Evolutionary conservation across 2,797 vertebrate species (phyloP), one percentile per base, ranked within the genome.

Genomic region (Manis pentadactyla): DNA sequence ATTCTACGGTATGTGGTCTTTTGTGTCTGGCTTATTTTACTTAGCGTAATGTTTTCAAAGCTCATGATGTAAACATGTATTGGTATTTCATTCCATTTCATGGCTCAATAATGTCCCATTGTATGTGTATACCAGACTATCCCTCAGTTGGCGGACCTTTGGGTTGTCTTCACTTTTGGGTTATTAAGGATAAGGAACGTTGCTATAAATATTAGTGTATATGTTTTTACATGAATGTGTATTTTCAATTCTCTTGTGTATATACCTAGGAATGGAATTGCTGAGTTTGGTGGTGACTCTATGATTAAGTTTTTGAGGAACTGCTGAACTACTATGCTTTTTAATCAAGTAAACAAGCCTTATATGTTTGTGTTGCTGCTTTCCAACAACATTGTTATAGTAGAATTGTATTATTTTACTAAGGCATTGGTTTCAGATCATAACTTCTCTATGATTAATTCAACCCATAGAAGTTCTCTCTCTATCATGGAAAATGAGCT

Each of bases 11-110:
- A 64, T 1, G 25, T 92, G 37, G 34, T 7, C 31, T 84, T 87
- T 64, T 86, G 18, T n/a, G 29, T 49, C 5, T 73, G 31, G 39
- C 31, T 87, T 73, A 61, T 94, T 91, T 86, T 21, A 87, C 39
- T 66, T 46, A 79, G 46, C 13, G 69, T 74, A 82, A 87, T 46
- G 42, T 61, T 94, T 95, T 78, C 55, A 95, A 91, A 68, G 61
- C 46, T 92, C 31, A 88, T 0, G 0, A 61, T 42, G 10, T n/a
- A 87, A n/a, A 46, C n/a, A 66, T 25, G 4, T 53, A 82, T 34
- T 7, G 51, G 34, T 29, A 92, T n/a, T 82, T 78, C 34, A 53
- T 64, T 94, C 18, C 51, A 79, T 77, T 61, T 94, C 23, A 69
- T 29, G n/a, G 21, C 27, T n/a, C 2, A 93, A 57, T 8, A 74